Conservation (phyloP, 1,140 invertebrate species). For the Caenorhabditis brenneri region DNA sequence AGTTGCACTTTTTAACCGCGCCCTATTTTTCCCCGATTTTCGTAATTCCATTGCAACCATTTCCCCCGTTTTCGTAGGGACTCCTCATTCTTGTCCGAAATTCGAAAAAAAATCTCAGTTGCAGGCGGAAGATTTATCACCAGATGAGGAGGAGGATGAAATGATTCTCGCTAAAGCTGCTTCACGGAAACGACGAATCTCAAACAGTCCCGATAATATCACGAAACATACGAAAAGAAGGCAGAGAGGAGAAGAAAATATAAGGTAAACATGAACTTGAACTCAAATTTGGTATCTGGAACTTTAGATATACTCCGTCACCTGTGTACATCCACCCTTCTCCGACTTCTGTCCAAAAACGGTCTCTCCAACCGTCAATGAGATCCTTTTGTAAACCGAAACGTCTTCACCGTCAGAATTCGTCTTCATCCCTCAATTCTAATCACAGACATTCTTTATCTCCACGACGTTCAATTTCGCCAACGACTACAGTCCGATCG, state of each 20-base stretch:
- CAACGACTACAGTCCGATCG: not conserved
- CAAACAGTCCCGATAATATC: not conserved
- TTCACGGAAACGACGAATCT: not conserved
- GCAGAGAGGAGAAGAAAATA: not conserved
- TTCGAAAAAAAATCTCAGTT: not conserved
- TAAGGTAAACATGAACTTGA: not conserved
- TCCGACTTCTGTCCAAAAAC: not conserved
- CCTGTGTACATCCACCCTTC: not conserved
- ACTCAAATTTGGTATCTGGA: not conserved
- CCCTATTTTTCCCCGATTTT: too few relatives aligned
- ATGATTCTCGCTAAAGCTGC: not conserved
- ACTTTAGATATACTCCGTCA: not conserved
- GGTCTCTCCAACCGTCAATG: not conserved
- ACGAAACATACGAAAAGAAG: not conserved
- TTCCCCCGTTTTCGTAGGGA: too few relatives aligned
- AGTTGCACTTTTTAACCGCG: too few relatives aligned
- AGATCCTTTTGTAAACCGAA: not conserved
- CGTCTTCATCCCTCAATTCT: not conserved
- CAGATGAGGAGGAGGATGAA: not conserved
- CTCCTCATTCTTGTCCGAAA: too few relatives aligned
- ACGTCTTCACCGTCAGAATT: not conserved
- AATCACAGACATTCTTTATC: not conserved
- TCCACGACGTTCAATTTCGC: not conserved
- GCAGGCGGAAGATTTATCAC: not conserved
- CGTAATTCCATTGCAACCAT: too few relatives aligned